Evolutionary conservation across 2,113 vertebrate genomes (phyloP), one percentile per base, ranked within the genome.

Genomic region (Hippocampus zosterae): DNA sequence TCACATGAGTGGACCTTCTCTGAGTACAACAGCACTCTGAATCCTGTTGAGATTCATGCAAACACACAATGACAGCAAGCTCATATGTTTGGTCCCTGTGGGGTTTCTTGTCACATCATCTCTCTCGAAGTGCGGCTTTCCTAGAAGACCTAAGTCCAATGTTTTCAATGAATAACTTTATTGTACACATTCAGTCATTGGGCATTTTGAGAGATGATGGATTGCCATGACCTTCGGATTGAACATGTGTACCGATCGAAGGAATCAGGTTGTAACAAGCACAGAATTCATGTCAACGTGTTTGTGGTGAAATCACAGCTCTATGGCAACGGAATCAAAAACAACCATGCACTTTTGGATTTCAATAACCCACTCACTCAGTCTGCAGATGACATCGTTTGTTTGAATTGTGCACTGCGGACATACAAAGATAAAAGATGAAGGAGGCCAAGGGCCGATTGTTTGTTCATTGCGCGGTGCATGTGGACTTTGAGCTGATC

Each of bases 401-500:
- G 83, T 87, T 89, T 89, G 77, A 85, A 37, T 72, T 70, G 84
- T 42, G 67, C 75, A 69, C 10, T 10, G 41, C 57, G 13, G 27
- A 2, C 67, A 74, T 40, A 56, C 33, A 57, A 23, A 67, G 56
- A 3, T 71, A 61, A 82, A 74, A 29, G 42, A 81, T 81, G 68
- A 78, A 74, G 59, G 73, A 59, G 41, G 29, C 62, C 50, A n/a
- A 65, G 41, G n/a, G 5, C 8, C 46, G 23, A 48, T 29, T 83
- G 83, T 88, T 84, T 89, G 78, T 71, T 81, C 16, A 66, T 48
- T 42, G 23, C 29, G 80, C 80, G 81, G 73, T 74, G 67, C 61
- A 75, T 74, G 65, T 67, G 78, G 84, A 88, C 88, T 89, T 88
- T 91, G 87, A 85, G 83, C 88, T 67, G 8, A 41, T 60, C 57